These are phyloP conservation scores for Microhierax caerulescens DNA, from an alignment of 2,797 vertebrate genomes.

Conservation along the genomic window DNA sequence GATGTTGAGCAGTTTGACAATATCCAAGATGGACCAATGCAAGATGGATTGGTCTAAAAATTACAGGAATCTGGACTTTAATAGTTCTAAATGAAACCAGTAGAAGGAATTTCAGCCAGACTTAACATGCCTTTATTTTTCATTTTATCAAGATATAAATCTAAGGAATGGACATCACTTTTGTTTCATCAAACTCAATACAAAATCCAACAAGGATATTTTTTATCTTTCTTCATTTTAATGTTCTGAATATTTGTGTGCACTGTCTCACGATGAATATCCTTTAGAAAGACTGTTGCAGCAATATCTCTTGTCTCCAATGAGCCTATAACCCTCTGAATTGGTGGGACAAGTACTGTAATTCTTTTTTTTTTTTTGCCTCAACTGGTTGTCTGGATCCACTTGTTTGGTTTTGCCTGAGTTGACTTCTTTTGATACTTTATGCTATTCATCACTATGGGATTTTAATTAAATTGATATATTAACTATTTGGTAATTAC, in stretches of 20 bases:
- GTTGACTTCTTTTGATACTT: conserved; percentile 70
- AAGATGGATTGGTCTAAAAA: background rate
- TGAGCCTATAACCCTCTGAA: background rate
- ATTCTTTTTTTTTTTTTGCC: conserved; percentile 26
- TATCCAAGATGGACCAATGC: background rate
- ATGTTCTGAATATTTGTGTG: background rate
- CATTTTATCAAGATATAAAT: background rate
- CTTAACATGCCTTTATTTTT: background rate
- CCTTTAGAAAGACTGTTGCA: background rate
- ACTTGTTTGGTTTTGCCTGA: conserved; percentile 60
- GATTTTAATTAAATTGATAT: conserved; percentile 78
- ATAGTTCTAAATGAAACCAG: background rate
- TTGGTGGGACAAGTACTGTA: conserved; percentile 7
- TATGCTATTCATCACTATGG: conserved; percentile 59
- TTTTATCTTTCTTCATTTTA: background rate
- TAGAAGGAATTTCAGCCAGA: background rate
- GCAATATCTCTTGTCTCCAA: background rate
- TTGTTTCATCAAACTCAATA: background rate
- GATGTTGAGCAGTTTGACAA: background rate
- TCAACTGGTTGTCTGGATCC: conserved; percentile 50
- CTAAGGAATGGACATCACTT: background rate
- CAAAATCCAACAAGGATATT: background rate
- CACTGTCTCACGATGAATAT: background rate
- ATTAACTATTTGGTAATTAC: conserved; percentile 71
- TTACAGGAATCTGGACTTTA: background rate